phyloP scores from a whole-genome alignment of 2,888 invertebrate species.

The Xestia sexstrigata region DNA sequence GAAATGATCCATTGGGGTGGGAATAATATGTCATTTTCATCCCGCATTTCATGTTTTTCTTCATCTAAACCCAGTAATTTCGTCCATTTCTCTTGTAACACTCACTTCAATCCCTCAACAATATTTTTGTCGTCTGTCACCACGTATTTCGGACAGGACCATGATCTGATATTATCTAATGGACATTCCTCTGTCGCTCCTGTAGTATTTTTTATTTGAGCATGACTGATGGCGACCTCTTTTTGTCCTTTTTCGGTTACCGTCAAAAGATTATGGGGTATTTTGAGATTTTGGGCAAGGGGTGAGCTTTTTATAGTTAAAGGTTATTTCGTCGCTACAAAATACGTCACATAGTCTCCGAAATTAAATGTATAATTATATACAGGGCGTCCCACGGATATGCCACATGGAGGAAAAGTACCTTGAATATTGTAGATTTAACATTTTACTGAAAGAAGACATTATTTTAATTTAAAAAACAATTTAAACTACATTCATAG shows the following conservation, averaged over 20 bases:
- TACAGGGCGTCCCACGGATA: too few relatives aligned
- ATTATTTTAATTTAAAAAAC: too few relatives aligned
- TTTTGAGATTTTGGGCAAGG: slow-evolving; percentile 25
- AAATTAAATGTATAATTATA: too few relatives aligned
- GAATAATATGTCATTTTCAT: background rate
- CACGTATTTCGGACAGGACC: slow-evolving; percentile 62
- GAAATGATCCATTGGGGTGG: too few relatives aligned
- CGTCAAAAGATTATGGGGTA: slow-evolving; percentile 39
- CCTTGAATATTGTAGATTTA: too few relatives aligned
- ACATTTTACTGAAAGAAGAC: too few relatives aligned
- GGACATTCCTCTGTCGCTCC: slow-evolving; percentile 71
- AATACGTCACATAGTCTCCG: background rate
- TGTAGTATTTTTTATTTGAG: slow-evolving; percentile 68
- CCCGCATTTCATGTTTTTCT: background rate
- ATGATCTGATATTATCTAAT: slow-evolving; percentile 75
- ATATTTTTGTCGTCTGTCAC: slow-evolving; percentile 69
- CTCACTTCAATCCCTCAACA: slow-evolving; percentile 34
- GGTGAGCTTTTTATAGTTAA: background rate
- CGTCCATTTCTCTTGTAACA: slow-evolving; percentile 25
- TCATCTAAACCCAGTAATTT: background rate
- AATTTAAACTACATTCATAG: too few relatives aligned
- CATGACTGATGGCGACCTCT: slow-evolving; percentile 59
- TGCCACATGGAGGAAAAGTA: too few relatives aligned
- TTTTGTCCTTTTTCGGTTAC: slow-evolving; percentile 38
- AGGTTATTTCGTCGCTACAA: too few relatives aligned